Percentiles rank a stretch among this genome's conserved stretches.
Conservation (phyloP, 2,113 vertebrate species). For the Trachemys scripta region DNA sequence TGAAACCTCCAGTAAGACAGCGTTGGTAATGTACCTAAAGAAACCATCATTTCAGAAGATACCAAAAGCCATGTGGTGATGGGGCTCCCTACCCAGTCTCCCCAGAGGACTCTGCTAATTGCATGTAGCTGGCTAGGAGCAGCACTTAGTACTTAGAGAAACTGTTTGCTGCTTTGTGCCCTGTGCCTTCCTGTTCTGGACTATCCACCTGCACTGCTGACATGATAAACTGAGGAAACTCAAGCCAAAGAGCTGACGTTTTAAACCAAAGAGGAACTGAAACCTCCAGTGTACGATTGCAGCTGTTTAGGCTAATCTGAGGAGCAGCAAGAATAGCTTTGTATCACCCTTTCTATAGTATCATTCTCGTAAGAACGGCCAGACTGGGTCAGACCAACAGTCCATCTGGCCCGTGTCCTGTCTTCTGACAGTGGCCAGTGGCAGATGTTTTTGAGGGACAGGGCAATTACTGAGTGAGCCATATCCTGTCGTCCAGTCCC, state of each 20-base stretch:
- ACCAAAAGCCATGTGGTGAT: background rate
- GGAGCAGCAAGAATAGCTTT: background rate
- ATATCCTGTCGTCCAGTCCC: background rate
- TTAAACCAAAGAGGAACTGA: background rate
- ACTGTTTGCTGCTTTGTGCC: accelerated
- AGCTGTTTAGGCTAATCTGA: background rate
- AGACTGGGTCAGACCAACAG: background rate
- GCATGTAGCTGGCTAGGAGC: background rate
- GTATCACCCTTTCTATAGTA: background rate
- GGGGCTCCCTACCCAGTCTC: background rate
- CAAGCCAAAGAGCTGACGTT: background rate
- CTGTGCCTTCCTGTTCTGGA: accelerated
- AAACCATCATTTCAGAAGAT: background rate
- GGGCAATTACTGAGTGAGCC: background rate
- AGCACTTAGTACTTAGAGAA: accelerated
- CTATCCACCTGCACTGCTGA: accelerated
- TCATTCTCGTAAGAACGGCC: background rate
- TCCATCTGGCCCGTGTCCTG: background rate
- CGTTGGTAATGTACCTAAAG: background rate
- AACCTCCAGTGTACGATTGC: background rate
- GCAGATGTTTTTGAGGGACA: background rate
- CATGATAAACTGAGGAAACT: accelerated
- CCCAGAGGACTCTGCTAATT: accelerated
- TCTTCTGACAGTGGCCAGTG: background rate
- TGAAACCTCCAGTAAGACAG: accelerated